These are phyloP conservation scores for Ennomos erosarius DNA, from an alignment of 2,888 invertebrate species.

Conservation along the genomic window DNA sequence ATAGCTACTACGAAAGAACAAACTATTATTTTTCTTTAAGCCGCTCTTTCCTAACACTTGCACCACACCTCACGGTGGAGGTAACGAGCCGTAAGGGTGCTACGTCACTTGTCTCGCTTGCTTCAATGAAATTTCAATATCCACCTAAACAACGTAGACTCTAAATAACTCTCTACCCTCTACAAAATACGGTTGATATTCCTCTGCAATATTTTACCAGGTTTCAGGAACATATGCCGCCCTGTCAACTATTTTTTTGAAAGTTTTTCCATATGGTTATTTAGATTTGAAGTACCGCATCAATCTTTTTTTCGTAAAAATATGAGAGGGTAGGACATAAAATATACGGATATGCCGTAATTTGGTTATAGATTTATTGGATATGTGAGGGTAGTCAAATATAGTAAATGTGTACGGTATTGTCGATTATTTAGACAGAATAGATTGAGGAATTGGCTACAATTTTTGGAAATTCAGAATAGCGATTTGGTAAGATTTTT, in stretches of 20 bases:
- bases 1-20: too few species aligned
- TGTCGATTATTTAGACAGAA: conserved; percentile 25
- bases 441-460: conserved; percentile 19
- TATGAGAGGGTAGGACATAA: conserved; percentile 38
- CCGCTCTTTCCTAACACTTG: conserved; percentile 40
- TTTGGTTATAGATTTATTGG: conserved; percentile 41
- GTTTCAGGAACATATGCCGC: conserved; percentile 42
- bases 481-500: too few species aligned
- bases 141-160: conserved; percentile 30
- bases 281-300: conserved; percentile 40
- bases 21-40: conserved; percentile 10
- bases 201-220: neutral
- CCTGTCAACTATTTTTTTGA: conserved; percentile 50
- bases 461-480: neutral
- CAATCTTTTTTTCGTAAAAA: conserved; percentile 40
- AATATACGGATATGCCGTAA: conserved; percentile 43
- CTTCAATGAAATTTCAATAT: conserved; percentile 64
- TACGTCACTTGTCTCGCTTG: conserved; percentile 56
- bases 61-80: conserved; percentile 33
- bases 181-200: conserved; percentile 27
- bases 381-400: conserved; percentile 38
- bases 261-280: conserved; percentile 40
- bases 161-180: conserved; percentile 33
- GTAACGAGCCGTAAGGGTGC: conserved; percentile 59
- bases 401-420: conserved; percentile 35